Percentiles rank a stretch among this genome's conserved stretches.
These are phyloP conservation scores for Pseudochirops corinnae DNA, from an alignment of 2,797 vertebrate species.

Conservation along the genomic window DNA sequence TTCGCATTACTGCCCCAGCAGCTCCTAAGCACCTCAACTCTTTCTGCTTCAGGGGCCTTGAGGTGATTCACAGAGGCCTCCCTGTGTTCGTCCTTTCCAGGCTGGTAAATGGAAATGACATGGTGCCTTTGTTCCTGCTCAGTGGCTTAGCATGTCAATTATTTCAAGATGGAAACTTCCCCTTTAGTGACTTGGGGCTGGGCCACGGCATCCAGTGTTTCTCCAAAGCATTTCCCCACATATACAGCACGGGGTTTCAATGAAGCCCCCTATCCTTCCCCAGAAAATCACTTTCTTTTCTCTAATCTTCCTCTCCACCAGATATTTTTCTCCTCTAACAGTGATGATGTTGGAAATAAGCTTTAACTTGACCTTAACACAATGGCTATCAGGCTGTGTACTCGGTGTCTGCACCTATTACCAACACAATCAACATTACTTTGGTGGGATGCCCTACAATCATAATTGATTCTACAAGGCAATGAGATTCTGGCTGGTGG, in stretches of 20 bases:
- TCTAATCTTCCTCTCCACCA: conserved; percentile 4
- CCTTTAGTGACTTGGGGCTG: not conserved
- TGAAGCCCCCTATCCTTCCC: not conserved
- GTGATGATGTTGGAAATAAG: conserved; percentile 37
- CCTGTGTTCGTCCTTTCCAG: not conserved
- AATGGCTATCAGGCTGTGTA: conserved; percentile 39
- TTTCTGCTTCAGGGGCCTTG: conserved; percentile 52
- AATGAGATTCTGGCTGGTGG: conserved; percentile 54
- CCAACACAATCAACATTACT: conserved; percentile 2
- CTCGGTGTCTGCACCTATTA: conserved; percentile 46
- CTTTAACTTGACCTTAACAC: conserved; percentile 24
- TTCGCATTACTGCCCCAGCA: not conserved
- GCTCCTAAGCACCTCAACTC: rapidly evolving
- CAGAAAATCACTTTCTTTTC: conserved; percentile 13
- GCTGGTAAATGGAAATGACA: not conserved
- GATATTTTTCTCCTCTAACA: conserved; percentile 46
- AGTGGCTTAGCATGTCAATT: conserved; percentile 51
- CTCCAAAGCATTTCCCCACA: not conserved
- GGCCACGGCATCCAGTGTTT: not conserved
- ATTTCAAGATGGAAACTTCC: not conserved
- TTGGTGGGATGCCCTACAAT: conserved; percentile 17
- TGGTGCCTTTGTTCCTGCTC: conserved; percentile 36
- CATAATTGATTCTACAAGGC: conserved; percentile 64
- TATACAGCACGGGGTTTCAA: not conserved
- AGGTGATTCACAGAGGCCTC: not conserved